These are phyloP conservation scores for Papilio aristodemus DNA, from an alignment of 1,140 invertebrate genomes.

Conservation along the genomic window DNA sequence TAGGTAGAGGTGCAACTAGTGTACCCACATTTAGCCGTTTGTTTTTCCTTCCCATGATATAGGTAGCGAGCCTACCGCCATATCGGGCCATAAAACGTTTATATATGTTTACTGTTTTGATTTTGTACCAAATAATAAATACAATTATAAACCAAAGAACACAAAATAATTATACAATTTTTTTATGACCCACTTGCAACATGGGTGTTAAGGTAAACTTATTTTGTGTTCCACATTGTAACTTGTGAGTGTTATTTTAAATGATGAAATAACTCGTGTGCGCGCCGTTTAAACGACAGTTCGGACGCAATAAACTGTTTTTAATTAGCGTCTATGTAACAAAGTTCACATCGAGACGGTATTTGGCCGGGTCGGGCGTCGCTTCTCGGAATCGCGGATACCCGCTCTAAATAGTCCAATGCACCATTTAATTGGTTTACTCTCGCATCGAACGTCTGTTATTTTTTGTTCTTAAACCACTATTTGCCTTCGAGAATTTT, in stretches of 20 bases:
- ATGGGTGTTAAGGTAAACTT: not conserved
- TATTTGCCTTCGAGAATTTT: not conserved
- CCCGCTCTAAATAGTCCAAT: conserved; percentile 62
- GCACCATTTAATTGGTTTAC: conserved; percentile 40
- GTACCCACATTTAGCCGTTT: too few species aligned
- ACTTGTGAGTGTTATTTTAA: conserved; percentile 14
- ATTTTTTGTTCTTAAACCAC: not conserved
- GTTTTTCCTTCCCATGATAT: too few species aligned
- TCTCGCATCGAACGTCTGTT: not conserved
- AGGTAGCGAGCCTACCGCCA: too few species aligned
- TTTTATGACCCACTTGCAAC: not conserved
- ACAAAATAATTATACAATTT: not conserved
- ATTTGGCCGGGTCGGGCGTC: conserved; percentile 43
- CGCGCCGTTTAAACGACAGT: not conserved
- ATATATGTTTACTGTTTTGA: too few species aligned
- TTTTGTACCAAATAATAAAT: too few species aligned
- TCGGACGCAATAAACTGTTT: conserved; percentile 20
- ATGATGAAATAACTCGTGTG: not conserved
- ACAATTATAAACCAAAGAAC: not conserved
- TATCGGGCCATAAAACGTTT: too few species aligned
- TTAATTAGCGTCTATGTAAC: conserved; percentile 31
- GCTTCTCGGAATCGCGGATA: conserved; percentile 56
- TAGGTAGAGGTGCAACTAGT: too few species aligned
- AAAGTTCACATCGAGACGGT: conserved; percentile 32
- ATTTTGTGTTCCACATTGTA: not conserved